phyloP scores from a whole-genome alignment of 2,797 vertebrate genomes.

The Lutjanus argentimaculatus region DNA sequence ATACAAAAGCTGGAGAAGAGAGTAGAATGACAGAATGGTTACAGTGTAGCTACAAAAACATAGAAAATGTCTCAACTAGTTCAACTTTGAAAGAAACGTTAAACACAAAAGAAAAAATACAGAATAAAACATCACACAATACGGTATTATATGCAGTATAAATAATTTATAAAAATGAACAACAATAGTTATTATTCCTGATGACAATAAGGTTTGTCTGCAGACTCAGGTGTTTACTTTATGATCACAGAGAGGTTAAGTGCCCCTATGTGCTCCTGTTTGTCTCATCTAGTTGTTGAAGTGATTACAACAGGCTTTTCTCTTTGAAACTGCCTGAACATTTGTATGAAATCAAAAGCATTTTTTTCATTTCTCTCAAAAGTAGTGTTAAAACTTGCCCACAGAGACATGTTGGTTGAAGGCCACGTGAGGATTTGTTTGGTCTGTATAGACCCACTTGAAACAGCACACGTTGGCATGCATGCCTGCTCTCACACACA shows the following conservation, averaged over 20 bases:
- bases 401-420: background rate
- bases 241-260: background rate
- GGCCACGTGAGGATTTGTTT: slow-evolving; percentile 15
- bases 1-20: background rate
- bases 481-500: background rate
- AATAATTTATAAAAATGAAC: background rate
- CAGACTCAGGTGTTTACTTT: background rate
- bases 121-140: background rate
- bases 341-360: background rate
- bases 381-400: background rate
- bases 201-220: background rate
- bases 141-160: background rate
- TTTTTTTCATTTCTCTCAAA: slow-evolving; percentile 10
- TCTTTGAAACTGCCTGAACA: background rate
- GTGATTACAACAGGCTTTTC: background rate
- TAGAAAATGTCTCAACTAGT: background rate
- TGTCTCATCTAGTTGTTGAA: background rate
- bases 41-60: background rate
- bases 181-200: no score
- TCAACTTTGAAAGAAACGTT: background rate
- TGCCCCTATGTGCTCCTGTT: background rate
- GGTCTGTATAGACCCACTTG: background rate
- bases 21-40: background rate
- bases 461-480: background rate
- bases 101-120: background rate